These are phyloP conservation scores for Balaenoptera acutorostrata DNA, from an alignment of 2,113 vertebrate genomes.

Conservation along the genomic window DNA sequence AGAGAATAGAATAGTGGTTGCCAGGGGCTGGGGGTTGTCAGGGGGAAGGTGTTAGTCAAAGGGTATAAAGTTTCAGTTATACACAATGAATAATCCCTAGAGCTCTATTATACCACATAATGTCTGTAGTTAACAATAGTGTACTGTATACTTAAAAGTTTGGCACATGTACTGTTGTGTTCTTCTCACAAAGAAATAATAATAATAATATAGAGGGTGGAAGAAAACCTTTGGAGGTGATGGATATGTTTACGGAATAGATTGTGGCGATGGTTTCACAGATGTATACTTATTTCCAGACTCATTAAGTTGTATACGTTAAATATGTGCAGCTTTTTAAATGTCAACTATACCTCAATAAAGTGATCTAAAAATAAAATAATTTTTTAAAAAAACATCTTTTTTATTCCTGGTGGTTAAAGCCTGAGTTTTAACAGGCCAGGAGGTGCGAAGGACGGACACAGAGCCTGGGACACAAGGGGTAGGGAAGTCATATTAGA, in stretches of 20 bases:
- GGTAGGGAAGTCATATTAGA: background rate
- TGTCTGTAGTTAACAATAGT: background rate
- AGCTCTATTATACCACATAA: background rate
- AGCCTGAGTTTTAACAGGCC: background rate
- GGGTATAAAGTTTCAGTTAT: background rate
- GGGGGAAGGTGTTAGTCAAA: too few species aligned
- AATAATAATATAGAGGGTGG: background rate
- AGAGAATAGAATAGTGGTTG: too few species aligned
- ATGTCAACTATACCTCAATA: background rate
- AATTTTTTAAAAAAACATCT: background rate
- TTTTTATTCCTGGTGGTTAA: background rate
- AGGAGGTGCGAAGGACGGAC: background rate
- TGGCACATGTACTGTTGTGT: too few species aligned
- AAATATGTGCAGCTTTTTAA: background rate
- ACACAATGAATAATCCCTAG: background rate
- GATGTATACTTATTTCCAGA: background rate
- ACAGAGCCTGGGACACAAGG: background rate
- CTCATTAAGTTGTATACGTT: background rate
- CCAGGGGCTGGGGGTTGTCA: background rate
- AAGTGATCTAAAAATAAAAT: background rate
- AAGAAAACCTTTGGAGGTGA: background rate
- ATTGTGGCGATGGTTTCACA: background rate
- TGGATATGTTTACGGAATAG: background rate
- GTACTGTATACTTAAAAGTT: background rate
- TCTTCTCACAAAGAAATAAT: background rate